A percentile compares a stretch with the other conserved stretches of the same genome.
phyloP scores from a whole-genome alignment of 2,113 vertebrate species.

The Pavo muticus region DNA sequence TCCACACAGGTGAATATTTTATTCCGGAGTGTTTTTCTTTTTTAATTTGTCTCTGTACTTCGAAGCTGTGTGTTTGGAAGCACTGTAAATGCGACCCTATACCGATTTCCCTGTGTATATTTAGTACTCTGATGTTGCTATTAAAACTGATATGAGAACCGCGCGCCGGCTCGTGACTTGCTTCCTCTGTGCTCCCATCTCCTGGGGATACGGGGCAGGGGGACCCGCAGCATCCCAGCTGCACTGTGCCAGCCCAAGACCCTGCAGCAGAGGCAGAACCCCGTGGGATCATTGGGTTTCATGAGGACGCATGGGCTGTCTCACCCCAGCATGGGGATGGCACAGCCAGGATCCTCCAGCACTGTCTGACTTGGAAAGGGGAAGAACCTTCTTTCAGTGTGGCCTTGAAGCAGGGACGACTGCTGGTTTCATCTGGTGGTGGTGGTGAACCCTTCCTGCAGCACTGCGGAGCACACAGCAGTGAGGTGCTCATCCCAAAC shows the following conservation, averaged over 20 bases:
- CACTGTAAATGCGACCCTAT: constrained; percentile 90
- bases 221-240: too few relatives aligned
- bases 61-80: constrained; percentile 89
- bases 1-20: constrained; percentile 77
- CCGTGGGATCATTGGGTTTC: not conserved
- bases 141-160: constrained; percentile 87
- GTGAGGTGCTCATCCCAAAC: not conserved
- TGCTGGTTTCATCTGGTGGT: not conserved
- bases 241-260: too few relatives aligned
- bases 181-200: not conserved
- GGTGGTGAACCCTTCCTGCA: fast-evolving
- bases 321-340: not conserved
- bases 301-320: fast-evolving
- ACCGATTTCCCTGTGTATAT: constrained; percentile 88
- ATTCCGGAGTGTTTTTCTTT: constrained; percentile 77
- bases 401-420: not conserved
- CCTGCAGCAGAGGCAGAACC: not conserved
- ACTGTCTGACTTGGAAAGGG: not conserved
- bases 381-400: not conserved
- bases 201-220: not conserved
- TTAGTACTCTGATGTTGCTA: constrained; percentile 94
- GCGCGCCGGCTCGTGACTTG: not conserved
- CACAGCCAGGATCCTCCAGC: fast-evolving
- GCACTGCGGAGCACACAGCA: not conserved
- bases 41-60: constrained; percentile 90